These are phyloP conservation scores for Notothenia coriiceps DNA, from an alignment of 2,113 vertebrate species.

Conservation along the genomic window DNA sequence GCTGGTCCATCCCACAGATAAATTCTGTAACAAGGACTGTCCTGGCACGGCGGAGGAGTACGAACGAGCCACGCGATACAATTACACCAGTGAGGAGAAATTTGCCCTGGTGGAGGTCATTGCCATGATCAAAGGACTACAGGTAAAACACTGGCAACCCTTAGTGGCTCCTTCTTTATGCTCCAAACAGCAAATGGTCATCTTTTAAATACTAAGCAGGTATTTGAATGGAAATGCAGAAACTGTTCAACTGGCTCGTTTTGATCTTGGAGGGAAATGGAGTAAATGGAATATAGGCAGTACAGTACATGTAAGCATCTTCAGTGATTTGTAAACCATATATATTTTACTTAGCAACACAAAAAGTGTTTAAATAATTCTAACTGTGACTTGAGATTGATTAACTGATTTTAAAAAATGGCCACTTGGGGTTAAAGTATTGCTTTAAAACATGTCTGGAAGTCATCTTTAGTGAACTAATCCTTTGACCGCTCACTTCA, in stretches of 20 bases:
- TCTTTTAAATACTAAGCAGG: neutral
- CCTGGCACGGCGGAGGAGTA: conserved; percentile 98
- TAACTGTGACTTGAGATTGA: no score
- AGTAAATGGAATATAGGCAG: no score
- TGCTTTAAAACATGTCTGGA: neutral
- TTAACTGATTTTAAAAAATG: no score
- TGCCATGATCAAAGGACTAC: conserved; percentile 99
- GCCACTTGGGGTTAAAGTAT: no score
- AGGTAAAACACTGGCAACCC: conserved; percentile 69
- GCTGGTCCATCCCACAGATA: conserved; percentile 98
- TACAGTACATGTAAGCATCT: no score
- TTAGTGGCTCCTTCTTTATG: neutral
- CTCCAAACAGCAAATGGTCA: no score
- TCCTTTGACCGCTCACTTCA: neutral
- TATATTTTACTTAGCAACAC: no score
- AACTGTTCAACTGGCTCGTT: neutral
- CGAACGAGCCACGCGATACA: conserved; percentile 96
- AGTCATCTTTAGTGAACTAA: neutral
- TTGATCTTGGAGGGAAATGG: no score
- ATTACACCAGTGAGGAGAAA: conserved; percentile 99
- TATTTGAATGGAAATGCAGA: no score
- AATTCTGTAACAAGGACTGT: conserved; percentile 99
- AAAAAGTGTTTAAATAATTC: no score
- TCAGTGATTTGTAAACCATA: no score
- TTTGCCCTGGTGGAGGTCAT: conserved; percentile 99